A percentile compares a stretch with the other conserved stretches of the same genome.
Conservation (phyloP, 2,797 vertebrate genomes). For the Taenioides sp. region DNA sequence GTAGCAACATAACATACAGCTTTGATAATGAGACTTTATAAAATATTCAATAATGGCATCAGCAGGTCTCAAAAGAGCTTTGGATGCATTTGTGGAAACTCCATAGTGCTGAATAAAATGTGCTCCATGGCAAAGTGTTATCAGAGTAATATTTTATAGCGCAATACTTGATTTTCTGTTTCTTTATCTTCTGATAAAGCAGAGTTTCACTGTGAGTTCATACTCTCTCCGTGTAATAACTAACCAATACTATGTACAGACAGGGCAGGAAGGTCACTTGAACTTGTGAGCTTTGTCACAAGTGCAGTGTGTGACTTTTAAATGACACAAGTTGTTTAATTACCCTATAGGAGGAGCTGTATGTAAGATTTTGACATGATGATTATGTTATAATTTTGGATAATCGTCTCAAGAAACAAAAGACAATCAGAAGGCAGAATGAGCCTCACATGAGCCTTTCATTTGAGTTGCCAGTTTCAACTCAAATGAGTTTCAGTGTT, state of each 20-base stretch:
- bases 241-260: background rate
- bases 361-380: too few species aligned
- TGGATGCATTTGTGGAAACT: background rate
- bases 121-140: background rate
- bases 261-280: background rate
- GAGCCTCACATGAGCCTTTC: too few species aligned
- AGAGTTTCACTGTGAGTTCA: background rate
- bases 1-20: slow-evolving; percentile 11
- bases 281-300: slow-evolving; percentile 1
- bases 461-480: too few species aligned
- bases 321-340: background rate
- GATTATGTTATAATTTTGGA: too few species aligned
- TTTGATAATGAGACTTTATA: slow-evolving; percentile 11
- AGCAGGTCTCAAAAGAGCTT: background rate
- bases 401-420: too few species aligned
- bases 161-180: background rate
- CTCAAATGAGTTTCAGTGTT: too few species aligned
- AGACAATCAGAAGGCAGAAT: too few species aligned
- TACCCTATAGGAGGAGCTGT: background rate
- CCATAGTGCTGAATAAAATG: background rate
- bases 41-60: slow-evolving; percentile 21
- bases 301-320: slow-evolving; percentile 1
- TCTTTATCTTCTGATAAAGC: background rate
- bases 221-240: background rate
- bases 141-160: background rate